These are phyloP conservation scores for Drosophila parthenogenetica DNA, from an alignment of 2,888 invertebrate genomes.

Conservation along the genomic window DNA sequence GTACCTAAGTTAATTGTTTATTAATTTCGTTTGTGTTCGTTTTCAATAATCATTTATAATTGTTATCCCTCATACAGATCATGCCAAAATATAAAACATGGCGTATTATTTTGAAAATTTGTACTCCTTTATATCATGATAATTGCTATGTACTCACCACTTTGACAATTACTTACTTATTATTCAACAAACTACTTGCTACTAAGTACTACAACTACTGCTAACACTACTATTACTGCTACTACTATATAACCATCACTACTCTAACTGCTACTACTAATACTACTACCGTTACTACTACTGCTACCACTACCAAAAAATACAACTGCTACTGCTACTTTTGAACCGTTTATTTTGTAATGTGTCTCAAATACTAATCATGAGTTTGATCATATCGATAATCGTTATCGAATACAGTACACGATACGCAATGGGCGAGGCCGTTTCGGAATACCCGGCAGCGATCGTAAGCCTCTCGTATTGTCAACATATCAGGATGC, in stretches of 20 bases:
- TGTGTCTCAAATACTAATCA: constrained; percentile 69
- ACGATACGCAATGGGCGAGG: constrained; percentile 93
- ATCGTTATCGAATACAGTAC: constrained; percentile 86
- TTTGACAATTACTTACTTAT: constrained; percentile 46
- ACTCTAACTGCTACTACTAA: constrained; percentile 48
- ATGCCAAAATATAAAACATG: constrained; percentile 35
- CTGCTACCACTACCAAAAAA: constrained; percentile 39
- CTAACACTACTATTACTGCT: constrained; percentile 44
- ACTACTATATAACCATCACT: constrained; percentile 34
- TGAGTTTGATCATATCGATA: constrained; percentile 46
- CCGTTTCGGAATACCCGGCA: constrained; percentile 91
- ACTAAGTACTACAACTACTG: constrained; percentile 55
- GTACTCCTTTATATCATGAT: constrained; percentile 61
- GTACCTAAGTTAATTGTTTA: constrained; percentile 29
- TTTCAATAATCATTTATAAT: constrained; percentile 38
- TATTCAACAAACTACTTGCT: constrained; percentile 28
- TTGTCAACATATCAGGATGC: constrained; percentile 97
- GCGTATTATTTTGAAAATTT: constrained; percentile 35
- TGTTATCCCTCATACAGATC: constrained; percentile 51
- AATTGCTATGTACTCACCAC: constrained; percentile 72
- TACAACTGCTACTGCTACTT: constrained; percentile 59
- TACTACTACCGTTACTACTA: constrained; percentile 42
- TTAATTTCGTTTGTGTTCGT: neutral
- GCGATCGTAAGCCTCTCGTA: constrained; percentile 96
- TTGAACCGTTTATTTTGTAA: constrained; percentile 26